Percentiles rank a stretch among this genome's conserved stretches.
Evolutionary conservation across 1,140 invertebrate genomes (phyloP).

Genomic region (Drosophila subpulchrella): DNA sequence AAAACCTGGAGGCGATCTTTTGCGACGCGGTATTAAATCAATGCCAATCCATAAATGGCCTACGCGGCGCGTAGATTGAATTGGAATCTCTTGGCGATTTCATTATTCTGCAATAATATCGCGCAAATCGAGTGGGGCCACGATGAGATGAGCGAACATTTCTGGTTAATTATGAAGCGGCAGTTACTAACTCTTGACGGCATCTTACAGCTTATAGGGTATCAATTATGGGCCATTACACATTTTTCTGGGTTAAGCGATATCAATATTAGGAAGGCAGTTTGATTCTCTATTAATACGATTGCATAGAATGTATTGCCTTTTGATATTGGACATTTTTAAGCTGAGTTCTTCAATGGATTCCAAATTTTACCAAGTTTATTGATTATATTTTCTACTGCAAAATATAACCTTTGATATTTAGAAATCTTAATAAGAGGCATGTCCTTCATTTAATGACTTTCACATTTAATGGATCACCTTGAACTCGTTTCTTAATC

Average conservation of each 20-base stretch:
- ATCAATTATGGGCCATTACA: conserved; percentile 17
- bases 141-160: conserved; percentile 25
- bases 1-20: conserved; percentile 27
- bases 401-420: neutral
- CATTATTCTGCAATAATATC: conserved; percentile 81
- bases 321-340: neutral
- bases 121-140: conserved; percentile 39
- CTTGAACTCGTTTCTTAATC: conserved; percentile 1
- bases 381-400: too few species aligned
- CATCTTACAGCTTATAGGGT: conserved; percentile 1
- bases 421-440: neutral
- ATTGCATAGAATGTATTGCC: neutral
- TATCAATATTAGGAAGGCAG: neutral
- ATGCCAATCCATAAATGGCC: conserved; percentile 83
- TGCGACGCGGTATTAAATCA: conserved; percentile 76
- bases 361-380: neutral
- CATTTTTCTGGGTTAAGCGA: conserved; percentile 2
- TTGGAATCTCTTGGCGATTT: conserved; percentile 78
- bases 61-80: conserved; percentile 66
- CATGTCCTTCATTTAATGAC: neutral
- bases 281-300: neutral
- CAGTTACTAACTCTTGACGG: conserved; percentile 2
- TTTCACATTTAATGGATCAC: neutral
- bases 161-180: conserved; percentile 51
- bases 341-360: neutral